Evolutionary conservation across 92 coral and sea anemone species (phyloP).

Genomic region (Paragorgia papillata): DNA sequence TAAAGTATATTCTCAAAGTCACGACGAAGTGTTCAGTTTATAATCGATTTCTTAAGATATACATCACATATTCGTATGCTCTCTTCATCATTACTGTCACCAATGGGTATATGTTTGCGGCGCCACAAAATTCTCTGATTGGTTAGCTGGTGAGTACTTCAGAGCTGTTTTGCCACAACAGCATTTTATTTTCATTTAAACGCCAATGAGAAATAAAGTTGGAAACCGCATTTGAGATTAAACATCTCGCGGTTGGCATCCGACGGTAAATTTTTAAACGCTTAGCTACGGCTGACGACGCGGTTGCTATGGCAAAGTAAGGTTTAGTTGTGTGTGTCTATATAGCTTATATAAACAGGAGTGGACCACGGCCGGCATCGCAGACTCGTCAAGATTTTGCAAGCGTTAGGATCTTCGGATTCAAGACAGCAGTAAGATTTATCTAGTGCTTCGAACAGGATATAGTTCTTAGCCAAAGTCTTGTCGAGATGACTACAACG

Average conservation of each 20-base stretch:
- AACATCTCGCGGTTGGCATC: slow-evolving; percentile 22
- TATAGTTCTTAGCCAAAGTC: no score
- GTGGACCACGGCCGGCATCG: not conserved
- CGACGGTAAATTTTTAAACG: slow-evolving; percentile 24
- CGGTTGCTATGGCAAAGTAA: slow-evolving; percentile 23
- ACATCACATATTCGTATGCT: no score
- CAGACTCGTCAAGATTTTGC: not conserved
- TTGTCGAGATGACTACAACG: slow-evolving; percentile 9
- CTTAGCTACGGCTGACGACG: slow-evolving; percentile 32
- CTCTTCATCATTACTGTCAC: no score
- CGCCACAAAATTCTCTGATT: not conserved
- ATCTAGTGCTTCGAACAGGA: no score
- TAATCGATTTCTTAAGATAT: no score
- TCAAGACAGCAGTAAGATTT: slow-evolving; percentile 1
- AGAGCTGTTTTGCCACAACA: not conserved
- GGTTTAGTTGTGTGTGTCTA: slow-evolving; percentile 16
- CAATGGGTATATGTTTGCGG: no score
- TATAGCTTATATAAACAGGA: slow-evolving; percentile 21
- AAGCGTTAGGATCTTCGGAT: not conserved
- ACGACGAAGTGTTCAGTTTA: no score
- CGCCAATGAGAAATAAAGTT: not conserved
- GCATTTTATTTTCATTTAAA: not conserved
- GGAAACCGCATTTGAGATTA: not conserved
- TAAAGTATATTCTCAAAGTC: no score
- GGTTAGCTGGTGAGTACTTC: not conserved